These are phyloP conservation scores for Porphyrio hochstetteri DNA, from an alignment of 2,113 vertebrate genomes.

Conservation along the genomic window DNA sequence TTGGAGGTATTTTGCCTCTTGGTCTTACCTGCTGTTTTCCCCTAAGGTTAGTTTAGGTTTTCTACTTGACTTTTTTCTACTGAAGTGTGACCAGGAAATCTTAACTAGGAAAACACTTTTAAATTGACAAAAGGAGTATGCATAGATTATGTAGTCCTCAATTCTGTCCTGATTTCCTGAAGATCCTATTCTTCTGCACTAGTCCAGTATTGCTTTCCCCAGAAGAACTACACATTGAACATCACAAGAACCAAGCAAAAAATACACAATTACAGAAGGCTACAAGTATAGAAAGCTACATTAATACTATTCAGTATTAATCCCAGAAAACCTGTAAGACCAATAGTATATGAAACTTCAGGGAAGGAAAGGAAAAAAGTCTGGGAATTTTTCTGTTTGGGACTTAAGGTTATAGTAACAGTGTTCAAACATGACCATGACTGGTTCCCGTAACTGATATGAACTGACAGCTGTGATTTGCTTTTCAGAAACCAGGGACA, in stretches of 20 bases:
- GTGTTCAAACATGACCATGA: not conserved
- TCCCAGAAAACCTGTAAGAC: not conserved
- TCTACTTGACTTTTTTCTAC: not conserved
- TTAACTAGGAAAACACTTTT: not conserved
- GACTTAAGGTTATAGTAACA: not conserved
- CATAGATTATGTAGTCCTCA: not conserved
- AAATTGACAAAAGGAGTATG: not conserved
- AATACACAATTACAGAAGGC: not conserved
- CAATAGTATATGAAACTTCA: not conserved
- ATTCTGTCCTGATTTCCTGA: not conserved
- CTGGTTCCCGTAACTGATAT: not conserved
- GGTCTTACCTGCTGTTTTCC: not conserved
- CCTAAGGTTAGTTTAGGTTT: not conserved
- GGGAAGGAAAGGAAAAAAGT: not conserved
- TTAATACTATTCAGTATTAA: not conserved
- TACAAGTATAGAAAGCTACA: too few relatives aligned
- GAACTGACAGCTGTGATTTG: not conserved
- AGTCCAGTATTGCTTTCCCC: not conserved
- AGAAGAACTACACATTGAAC: not conserved
- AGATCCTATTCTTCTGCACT: not conserved
- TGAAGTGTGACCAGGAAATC: not conserved
- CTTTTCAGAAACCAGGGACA: not conserved
- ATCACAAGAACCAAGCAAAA: not conserved
- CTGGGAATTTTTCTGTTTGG: not conserved
- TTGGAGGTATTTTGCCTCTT: not conserved